Base-by-base conservation (phyloP, 2,797 vertebrate species). In the Tenualosa ilisha region DNA sequence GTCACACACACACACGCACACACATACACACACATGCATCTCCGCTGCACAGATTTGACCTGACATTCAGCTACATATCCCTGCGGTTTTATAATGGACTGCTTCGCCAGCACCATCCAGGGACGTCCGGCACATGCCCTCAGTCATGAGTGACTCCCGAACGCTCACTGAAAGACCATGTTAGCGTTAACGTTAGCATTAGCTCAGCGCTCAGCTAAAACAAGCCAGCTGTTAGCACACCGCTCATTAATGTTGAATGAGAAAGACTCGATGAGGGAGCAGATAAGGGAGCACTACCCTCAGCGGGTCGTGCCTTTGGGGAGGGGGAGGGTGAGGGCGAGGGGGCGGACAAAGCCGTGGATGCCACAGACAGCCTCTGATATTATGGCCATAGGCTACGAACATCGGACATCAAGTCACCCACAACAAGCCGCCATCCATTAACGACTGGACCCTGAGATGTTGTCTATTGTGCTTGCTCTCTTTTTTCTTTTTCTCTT, bases 241-340 rank as follows among this genome's bases (percentile, higher is more conserved):
- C 3, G 31, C 68, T 75, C 5, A 43, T 75, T 43, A 75, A 75
- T 75, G 31, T 75, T 75, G 68, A 40, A 75, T 75, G 68, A 75
- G 31, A 40, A 4, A 40, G 37, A 31, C 31, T 75, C 68, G 15
- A 15, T 75, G 15, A 40, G 68, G 31, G 68, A 3, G 3, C 31
- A 31, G 68, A 75, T 75, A 26, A 65, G 63, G 24, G 63, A 65
- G 59, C 24, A 3, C 63, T 65, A 31, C 11, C 61, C 61, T 65
- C 61, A 65, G n/a, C n/a, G 8, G 61, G 24, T n/a, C 24, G n/a
- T 12, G 63, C 63, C 24, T 2, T 11, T 2, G 26, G 63, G 63
- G 24, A 17, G 13, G 13, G 51, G 6, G 5, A 22, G 56, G 6
- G 56, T 17, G 17, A 15, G 22, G 22, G 0, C 22, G 22, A 22